Evolutionary conservation across 1,140 invertebrate species (phyloP), one percentile per base, ranked within the genome.

Genomic region (Apis cerana): DNA sequence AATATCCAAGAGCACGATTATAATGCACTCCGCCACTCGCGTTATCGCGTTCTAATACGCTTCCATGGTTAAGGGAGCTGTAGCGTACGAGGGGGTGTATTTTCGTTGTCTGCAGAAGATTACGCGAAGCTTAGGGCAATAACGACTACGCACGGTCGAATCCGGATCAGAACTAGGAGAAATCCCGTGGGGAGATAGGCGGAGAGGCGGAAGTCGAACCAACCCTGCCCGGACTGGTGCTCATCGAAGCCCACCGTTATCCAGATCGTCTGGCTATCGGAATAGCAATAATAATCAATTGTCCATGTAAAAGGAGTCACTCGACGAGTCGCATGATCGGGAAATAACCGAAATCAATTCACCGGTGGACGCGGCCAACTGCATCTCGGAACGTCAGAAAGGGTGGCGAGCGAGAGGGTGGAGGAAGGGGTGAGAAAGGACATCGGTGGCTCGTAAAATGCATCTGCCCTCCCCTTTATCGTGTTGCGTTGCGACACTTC

Each of bases 401-500:
- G 50, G 52, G 75, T 69, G 65, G 62, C 88, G 72, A 80, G 75
- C 59, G 82, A 65, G 64, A 48, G 52, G n/a, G n/a, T n/a, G n/a
- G n/a, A n/a, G n/a, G 75, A 33, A 62, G 82, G 71, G 85, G 68
- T 75, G 67, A 65, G 62, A 85, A 69, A 33, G 74, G 64, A 80
- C 78, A 79, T 80, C 74, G 85, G 86, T 89, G 74, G 83, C 72
- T 92, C 91, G 87, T 91, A 92, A 93, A 93, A 90, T 90, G 89
- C 91, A 91, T 91, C 89, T 90, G 89, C 80, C 83, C 85, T 88
- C 85, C 86, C 78, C 87, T 89, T 90, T 90, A 91, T 92, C 91
- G 90, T 86, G 91, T 88, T 84, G 84, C 88, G 84, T 83, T 85
- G 69, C 75, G 62, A 82, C 89, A 85, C 87, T 85, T 33, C 33